Percentiles rank a stretch among this genome's conserved stretches.
phyloP scores from a whole-genome alignment of 2,797 vertebrate species.

The Danio tinwini region DNA sequence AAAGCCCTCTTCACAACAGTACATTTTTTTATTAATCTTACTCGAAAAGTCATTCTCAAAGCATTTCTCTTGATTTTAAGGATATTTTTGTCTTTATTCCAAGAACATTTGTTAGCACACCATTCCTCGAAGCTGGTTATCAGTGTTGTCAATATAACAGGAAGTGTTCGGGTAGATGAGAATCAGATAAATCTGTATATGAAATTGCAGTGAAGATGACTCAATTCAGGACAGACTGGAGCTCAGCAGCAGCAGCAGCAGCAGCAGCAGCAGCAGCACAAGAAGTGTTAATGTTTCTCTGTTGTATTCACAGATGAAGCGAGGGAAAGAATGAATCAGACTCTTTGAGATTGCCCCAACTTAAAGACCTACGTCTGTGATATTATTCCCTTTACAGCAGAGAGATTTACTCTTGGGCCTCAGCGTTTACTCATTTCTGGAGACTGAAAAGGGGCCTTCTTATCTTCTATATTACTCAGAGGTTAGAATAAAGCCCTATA shows the following conservation, averaged over 20 bases:
- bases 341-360: slow-evolving; percentile 53
- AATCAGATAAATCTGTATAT: slow-evolving; percentile 45
- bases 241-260: not conserved
- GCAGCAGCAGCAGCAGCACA: not conserved
- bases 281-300: not conserved
- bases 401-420: slow-evolving; percentile 44
- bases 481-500: slow-evolving; percentile 65
- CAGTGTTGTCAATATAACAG: slow-evolving; percentile 60
- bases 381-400: slow-evolving; percentile 54
- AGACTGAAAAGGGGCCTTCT: slow-evolving; percentile 43
- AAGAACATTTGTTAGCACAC: slow-evolving; percentile 33
- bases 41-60: no score
- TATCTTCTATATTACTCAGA: slow-evolving; percentile 61
- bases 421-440: slow-evolving; percentile 51
- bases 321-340: slow-evolving; percentile 36
- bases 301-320: slow-evolving; percentile 13
- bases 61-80: not conserved
- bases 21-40: no score
- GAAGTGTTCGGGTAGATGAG: slow-evolving; percentile 54
- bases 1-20: no score
- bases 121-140: slow-evolving; percentile 55
- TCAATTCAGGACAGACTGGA: slow-evolving; percentile 46
- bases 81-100: slow-evolving; percentile 60
- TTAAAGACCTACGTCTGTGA: slow-evolving; percentile 46
- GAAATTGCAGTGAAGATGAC: slow-evolving; percentile 57